A percentile compares a stretch with the other conserved stretches of the same genome.
Conservation (phyloP, 2,797 vertebrate species). For the Etheostoma nigrum region DNA sequence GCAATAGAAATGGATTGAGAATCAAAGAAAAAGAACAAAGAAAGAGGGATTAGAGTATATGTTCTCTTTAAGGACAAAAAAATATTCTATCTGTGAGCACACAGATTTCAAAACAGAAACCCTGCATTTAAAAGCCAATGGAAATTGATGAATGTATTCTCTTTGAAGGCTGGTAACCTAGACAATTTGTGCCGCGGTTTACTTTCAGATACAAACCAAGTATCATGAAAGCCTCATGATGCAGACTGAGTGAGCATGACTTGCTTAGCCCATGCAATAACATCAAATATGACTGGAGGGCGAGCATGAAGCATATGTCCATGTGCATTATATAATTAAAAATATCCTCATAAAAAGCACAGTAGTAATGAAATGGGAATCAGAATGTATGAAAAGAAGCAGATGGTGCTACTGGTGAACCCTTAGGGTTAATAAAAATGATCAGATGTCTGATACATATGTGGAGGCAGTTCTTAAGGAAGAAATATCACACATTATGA, state of each 20-base stretch:
- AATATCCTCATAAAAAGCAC: conserved; percentile 29
- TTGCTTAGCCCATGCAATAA: conserved; percentile 32
- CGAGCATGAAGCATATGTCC: conserved; percentile 16
- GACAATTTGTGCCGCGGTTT: conserved; percentile 67
- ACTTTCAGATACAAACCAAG: conserved; percentile 52
- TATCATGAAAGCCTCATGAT: conserved; percentile 48
- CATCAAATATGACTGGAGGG: conserved; percentile 28
- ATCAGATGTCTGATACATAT: conserved; percentile 20
- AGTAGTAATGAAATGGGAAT: background rate
- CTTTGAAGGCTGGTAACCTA: conserved; percentile 73
- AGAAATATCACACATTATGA: background rate
- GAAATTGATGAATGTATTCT: conserved; percentile 78
- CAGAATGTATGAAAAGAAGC: conserved; percentile 20
- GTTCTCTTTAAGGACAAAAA: conserved; percentile 40
- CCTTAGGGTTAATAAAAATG: background rate
- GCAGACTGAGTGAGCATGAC: conserved; percentile 39
- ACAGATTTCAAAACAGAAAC: conserved; percentile 65
- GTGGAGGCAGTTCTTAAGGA: background rate
- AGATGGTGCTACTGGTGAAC: conserved; percentile 6
- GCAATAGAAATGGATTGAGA: background rate
- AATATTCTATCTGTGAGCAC: conserved; percentile 32
- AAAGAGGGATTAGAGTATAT: conserved; percentile 13
- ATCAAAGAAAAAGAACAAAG: conserved; percentile 29
- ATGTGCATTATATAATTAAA: conserved; percentile 32
- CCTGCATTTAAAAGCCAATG: conserved; percentile 74